Base-by-base conservation (phyloP, 1,140 invertebrate genomes). In the Battus philenor region DNA sequence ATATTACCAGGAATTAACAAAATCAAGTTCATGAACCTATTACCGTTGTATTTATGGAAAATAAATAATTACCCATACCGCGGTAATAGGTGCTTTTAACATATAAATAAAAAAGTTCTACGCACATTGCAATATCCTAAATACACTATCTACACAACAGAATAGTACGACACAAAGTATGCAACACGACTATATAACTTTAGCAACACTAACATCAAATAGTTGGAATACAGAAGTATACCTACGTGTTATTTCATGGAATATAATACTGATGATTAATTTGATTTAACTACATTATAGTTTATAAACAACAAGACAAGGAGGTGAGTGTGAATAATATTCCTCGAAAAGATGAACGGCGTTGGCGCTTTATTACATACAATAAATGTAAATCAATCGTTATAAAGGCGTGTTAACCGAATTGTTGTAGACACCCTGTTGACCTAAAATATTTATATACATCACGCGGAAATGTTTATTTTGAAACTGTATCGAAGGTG, bases 401-500 rank as follows among this genome's bases (percentile, higher is more conserved):
- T 54, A 46, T 24, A 32, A 47, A 46, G 27, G 20, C 31, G 20
- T 44, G 55, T 33, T 29, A 55, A 49, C 49, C 33, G 31, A 58
- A 54, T 58, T 33, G 15, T 9, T 24, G 15, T 55, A 44, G 57
- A 52, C 53, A 65, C 61, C 61, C 61, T 65, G 61, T 65, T 53
- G 61, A 65, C 61, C 61, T 65, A 61, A 60, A 46, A 39, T 50
- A 41, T 41, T 41, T 41, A 41, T 26, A 27, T 41, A 41, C 38
- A 41, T 41, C 27, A 29, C 29, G 38, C 24, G 38, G 29, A 26
- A 39, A 20, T 26, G 24, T 18, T 39, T 27, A 20, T 12, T 41
- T 15, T 29, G 24, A 16, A 17, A 29, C 36, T 26, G 24, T 41
- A 27, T 9, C 24, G n/a, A 16, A 41, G 38, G 29, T 41, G 38